A percentile compares a stretch with the other conserved stretches of the same genome.
Conservation (phyloP, 2,113 vertebrate genomes). For the Diadophis punctatus region DNA sequence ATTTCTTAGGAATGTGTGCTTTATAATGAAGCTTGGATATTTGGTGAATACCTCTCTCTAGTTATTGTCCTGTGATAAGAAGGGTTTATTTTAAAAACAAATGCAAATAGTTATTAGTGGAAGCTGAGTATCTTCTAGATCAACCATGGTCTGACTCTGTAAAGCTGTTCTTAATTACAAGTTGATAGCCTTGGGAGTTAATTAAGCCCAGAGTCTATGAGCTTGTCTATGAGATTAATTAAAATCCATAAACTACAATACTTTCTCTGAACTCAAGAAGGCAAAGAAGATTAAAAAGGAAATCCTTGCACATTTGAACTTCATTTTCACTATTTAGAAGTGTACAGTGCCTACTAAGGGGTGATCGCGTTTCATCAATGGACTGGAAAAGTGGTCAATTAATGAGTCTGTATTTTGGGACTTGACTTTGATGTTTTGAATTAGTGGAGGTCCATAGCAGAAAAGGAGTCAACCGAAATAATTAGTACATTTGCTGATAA, state of each 20-base stretch:
- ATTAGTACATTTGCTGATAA: background rate
- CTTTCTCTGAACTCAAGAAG: background rate
- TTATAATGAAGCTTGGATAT: background rate
- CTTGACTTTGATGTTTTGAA: background rate
- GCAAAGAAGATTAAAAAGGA: background rate
- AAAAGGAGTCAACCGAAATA: background rate
- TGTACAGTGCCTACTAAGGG: background rate
- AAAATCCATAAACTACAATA: constrained; percentile 18
- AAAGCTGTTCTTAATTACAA: constrained; percentile 20
- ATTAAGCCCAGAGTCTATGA: constrained; percentile 6
- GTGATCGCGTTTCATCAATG: background rate
- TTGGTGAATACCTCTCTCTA: background rate
- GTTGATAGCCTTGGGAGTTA: constrained; percentile 15
- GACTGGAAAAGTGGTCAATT: background rate
- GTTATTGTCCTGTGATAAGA: background rate
- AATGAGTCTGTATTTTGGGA: background rate
- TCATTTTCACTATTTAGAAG: background rate
- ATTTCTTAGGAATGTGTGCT: background rate
- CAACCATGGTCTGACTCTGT: background rate
- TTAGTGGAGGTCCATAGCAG: too few relatives aligned
- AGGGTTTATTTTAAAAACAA: background rate
- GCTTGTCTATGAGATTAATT: constrained; percentile 21
- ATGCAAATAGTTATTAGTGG: background rate
- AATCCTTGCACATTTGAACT: background rate
- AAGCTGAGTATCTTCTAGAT: background rate